Conservation (phyloP, 2,113 vertebrate species). For the Burhinus oedicnemus region DNA sequence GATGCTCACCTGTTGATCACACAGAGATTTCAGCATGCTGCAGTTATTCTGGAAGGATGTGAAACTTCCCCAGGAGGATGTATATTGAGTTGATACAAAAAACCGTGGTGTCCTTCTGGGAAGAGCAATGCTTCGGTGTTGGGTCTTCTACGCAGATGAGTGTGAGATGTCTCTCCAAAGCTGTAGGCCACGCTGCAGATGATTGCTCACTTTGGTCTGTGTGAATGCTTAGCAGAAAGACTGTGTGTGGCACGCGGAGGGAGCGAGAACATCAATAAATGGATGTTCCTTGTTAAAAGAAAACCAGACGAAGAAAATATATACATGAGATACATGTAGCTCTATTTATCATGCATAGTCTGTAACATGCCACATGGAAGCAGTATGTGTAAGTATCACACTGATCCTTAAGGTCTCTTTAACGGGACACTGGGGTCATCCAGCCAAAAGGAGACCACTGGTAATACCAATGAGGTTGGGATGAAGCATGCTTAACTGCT, state of each 20-base stretch:
- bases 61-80: not conserved
- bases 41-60: not conserved
- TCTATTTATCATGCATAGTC: not conserved
- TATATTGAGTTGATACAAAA: not conserved
- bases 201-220: not conserved
- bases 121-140: not conserved
- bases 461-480: not conserved
- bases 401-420: not conserved
- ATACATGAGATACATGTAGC: not conserved
- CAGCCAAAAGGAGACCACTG: not conserved
- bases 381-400: not conserved
- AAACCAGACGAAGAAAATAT: not conserved
- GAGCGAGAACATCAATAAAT: not conserved
- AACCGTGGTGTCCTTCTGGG: not conserved
- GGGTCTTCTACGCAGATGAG: not conserved
- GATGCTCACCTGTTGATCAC: not conserved
- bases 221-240: not conserved
- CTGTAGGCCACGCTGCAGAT: not conserved
- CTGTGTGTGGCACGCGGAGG: not conserved
- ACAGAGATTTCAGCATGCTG: not conserved
- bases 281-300: not conserved
- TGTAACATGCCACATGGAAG: not conserved
- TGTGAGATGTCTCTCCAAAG: not conserved
- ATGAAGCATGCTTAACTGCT: not conserved
- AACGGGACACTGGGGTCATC: not conserved